Percentiles rank a stretch among this genome's conserved stretches.
phyloP scores from a whole-genome alignment of 2,797 vertebrate genomes.

The Lepilemur ruficaudatus region DNA sequence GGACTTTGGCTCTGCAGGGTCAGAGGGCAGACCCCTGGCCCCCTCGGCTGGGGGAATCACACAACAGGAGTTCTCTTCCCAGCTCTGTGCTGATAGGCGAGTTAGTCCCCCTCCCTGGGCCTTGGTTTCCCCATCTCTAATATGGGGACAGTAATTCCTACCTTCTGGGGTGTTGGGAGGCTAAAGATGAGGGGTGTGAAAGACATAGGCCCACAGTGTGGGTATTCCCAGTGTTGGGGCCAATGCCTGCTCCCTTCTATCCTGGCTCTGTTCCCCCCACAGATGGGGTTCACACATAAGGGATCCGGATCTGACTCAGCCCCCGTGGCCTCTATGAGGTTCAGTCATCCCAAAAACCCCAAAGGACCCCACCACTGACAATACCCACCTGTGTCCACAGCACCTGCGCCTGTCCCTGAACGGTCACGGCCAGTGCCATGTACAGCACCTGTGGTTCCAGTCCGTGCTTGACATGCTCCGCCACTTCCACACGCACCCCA shows the following conservation, averaged over 20 bases:
- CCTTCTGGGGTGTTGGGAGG: background rate
- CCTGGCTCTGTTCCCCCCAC: background rate
- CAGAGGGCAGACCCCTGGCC: background rate
- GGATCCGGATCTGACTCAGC: background rate
- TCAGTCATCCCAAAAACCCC: background rate
- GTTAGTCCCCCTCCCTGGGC: background rate
- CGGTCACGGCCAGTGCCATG: constrained; percentile 95
- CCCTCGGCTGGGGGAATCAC: background rate
- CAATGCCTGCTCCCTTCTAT: background rate
- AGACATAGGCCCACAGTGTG: background rate
- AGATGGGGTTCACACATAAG: background rate
- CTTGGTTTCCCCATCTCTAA: background rate
- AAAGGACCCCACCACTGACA: background rate
- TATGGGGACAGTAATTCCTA: background rate
- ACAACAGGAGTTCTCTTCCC: background rate
- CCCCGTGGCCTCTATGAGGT: background rate
- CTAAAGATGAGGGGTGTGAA: background rate
- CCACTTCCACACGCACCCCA: constrained; percentile 97
- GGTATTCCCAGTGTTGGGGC: background rate
- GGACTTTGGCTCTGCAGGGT: background rate
- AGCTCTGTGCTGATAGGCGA: background rate
- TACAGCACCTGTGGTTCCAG: constrained; percentile 99
- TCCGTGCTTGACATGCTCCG: constrained; percentile 96
- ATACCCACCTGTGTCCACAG: constrained; percentile 80
- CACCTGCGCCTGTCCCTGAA: constrained; percentile 97